A percentile compares a stretch with the other conserved stretches of the same genome.
phyloP scores from a whole-genome alignment of 2,113 vertebrate species.

The Periophthalmodon schlosseri region DNA sequence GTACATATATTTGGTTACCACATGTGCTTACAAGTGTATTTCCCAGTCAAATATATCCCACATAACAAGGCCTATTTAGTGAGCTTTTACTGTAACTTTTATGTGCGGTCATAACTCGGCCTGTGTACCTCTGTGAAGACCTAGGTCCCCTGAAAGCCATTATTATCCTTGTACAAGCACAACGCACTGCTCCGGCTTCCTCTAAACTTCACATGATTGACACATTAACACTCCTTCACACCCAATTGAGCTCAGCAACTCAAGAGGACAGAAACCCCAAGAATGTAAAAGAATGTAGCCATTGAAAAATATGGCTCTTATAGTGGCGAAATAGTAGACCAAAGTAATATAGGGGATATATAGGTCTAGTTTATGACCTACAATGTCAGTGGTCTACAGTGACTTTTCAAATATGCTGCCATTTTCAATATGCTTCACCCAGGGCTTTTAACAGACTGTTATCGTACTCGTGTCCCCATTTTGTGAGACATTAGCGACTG shows the following conservation, averaged over 20 bases:
- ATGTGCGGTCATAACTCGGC: conserved; percentile 52
- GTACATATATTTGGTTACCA: background rate
- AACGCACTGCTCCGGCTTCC: conserved; percentile 44
- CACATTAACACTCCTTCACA: conserved; percentile 71
- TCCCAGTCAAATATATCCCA: background rate
- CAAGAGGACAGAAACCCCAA: conserved; percentile 40
- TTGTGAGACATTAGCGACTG: conserved; percentile 42
- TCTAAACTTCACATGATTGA: conserved; percentile 56
- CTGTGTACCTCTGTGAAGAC: conserved; percentile 23
- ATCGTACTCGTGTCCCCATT: conserved; percentile 47
- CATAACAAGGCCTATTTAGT: conserved; percentile 11
- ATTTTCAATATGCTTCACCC: conserved; percentile 6
- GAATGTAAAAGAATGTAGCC: conserved; percentile 48
- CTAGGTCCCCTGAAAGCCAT: conserved; percentile 62
- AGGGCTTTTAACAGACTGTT: conserved; percentile 27
- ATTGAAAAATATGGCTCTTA: conserved; percentile 25
- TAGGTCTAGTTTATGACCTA: conserved; percentile 10
- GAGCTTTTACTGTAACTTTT: conserved; percentile 47
- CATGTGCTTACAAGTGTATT: background rate
- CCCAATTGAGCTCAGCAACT: conserved; percentile 59
- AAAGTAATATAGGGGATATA: conserved; percentile 5
- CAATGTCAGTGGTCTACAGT: background rate
- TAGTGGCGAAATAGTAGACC: conserved; percentile 8
- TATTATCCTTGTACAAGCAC: conserved; percentile 38
- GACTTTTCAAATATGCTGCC: background rate